phyloP scores from a whole-genome alignment of 2,797 vertebrate species.

The Arnoldichthys spilopterus region DNA sequence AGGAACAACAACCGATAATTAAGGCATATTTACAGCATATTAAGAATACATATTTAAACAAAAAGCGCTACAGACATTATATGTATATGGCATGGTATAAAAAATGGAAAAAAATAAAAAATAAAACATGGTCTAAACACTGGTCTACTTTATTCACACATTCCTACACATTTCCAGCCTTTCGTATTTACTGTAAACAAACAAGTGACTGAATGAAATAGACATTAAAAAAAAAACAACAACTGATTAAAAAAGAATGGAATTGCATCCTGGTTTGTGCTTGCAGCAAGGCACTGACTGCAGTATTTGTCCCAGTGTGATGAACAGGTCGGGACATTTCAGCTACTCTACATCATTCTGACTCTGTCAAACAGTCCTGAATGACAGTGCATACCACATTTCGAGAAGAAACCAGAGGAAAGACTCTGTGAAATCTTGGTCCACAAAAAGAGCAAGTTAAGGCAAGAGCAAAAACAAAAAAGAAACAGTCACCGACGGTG shows the following conservation, averaged over 20 bases:
- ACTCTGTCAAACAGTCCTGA: slow-evolving; percentile 17
- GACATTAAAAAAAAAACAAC: slow-evolving; percentile 68
- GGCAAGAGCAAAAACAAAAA: slow-evolving; percentile 55
- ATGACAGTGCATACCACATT: slow-evolving; percentile 5
- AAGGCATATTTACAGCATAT: slow-evolving; percentile 76
- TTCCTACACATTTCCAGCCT: slow-evolving; percentile 66
- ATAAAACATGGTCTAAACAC: slow-evolving; percentile 57
- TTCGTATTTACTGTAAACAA: slow-evolving; percentile 76
- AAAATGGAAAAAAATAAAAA: slow-evolving; percentile 49
- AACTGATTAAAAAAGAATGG: slow-evolving; percentile 58
- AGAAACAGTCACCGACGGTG: slow-evolving; percentile 32
- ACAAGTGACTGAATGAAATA: slow-evolving; percentile 69
- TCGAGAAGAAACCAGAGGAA: slow-evolving; percentile 52
- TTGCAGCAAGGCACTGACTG: slow-evolving; percentile 79
- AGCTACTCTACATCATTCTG: not conserved
- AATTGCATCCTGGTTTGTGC: slow-evolving; percentile 62
- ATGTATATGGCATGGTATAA: slow-evolving; percentile 66
- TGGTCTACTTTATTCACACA: slow-evolving; percentile 73
- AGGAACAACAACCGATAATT: slow-evolving; percentile 64
- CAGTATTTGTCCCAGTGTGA: slow-evolving; percentile 58
- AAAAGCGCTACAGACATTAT: slow-evolving; percentile 74
- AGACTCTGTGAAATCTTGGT: slow-evolving; percentile 76
- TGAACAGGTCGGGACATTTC: slow-evolving; percentile 52
- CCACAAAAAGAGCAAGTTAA: slow-evolving; percentile 74
- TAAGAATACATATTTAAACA: slow-evolving; percentile 77